Base-by-base conservation (phyloP, 2,113 vertebrate species). In the Myotis brandtii region DNA sequence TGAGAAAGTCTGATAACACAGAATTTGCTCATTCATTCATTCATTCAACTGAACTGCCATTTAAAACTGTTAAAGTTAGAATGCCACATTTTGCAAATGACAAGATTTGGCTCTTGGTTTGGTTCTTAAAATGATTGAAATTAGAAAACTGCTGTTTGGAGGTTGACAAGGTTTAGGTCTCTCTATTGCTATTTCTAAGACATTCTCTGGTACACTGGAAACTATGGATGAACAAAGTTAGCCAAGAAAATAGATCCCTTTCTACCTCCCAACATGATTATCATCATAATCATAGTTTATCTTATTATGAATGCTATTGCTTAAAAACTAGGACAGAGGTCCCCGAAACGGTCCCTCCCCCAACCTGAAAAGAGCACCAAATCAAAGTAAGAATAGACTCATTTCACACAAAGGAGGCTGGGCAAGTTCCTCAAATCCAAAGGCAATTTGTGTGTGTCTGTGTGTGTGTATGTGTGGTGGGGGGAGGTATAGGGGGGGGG, bases 61-160 rank as follows among this genome's bases (percentile, higher is more conserved):
- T 80, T 88, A 40, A 83, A 91, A 93, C 86, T 89, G 64, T 37
- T 76, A 69, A 88, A 72, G 6, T 80, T 66, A 62, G 21, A 94
- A 62, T 52, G n/a, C 20, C 79, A 3, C 64, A 0, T 90, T 95
- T 91, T 86, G 6, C 21, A 95, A 86, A n/a, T 82, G 34, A 64
- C 20, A 67, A 93, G 72, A 30, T 43, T 69, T 89, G 32, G 18
- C 1, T 90, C 30, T 91, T 90, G 4, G 9, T 75, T 93, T 72
- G 5, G 1, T 64, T 81, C 9, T 88, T 89, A 80, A 75, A 73
- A 88, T 86, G 34, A 72, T 43, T 87, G 23, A 77, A 48, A 9
- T 56, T 79, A 77, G 10, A 91, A 76, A 85, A 48, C 34, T 86
- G 5, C 6, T 86, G 0, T 82, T 86, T 91, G 54, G 32, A 27